Evolutionary conservation across 2,797 vertebrate species (phyloP).

Genomic region (Coracias cyanogaster): DNA sequence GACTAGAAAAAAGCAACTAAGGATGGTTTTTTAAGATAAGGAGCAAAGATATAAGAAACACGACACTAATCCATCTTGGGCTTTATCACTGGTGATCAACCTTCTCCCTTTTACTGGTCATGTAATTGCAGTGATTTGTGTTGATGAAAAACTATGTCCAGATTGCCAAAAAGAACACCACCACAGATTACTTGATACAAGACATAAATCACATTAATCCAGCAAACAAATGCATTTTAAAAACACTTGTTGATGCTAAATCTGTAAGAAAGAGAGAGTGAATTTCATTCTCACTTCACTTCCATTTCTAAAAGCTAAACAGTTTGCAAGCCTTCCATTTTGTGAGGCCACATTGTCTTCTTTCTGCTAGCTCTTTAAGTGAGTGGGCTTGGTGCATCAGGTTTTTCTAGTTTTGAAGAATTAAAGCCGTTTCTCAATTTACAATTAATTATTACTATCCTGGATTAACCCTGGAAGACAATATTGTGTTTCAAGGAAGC

Average conservation of each 20-base stretch:
- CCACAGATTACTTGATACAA: conserved; percentile 79
- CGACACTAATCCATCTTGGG: conserved; percentile 76
- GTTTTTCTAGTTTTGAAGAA: conserved; percentile 86
- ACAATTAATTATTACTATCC: conserved; percentile 88
- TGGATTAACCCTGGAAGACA: conserved; percentile 78
- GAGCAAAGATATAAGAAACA: conserved; percentile 83
- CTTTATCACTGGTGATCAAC: conserved; percentile 82
- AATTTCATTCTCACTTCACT: conserved; percentile 32
- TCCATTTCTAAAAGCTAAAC: conserved; percentile 42
- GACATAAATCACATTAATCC: conserved; percentile 12
- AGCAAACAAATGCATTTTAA: conserved; percentile 22
- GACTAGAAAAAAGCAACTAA: conserved; percentile 54
- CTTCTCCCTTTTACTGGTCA: conserved; percentile 82
- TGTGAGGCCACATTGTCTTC: conserved; percentile 72
- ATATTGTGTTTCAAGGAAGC: conserved; percentile 74
- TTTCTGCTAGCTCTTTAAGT: conserved; percentile 69
- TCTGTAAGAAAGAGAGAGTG: conserved; percentile 56
- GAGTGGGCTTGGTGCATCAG: conserved; percentile 76
- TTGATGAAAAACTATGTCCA: conserved; percentile 86
- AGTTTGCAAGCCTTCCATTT: conserved; percentile 13
- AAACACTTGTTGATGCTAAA: conserved; percentile 40
- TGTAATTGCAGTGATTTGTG: conserved; percentile 91
- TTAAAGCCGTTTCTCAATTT: conserved; percentile 89
- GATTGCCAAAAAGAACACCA: conserved; percentile 84
- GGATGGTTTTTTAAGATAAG: conserved; percentile 87